Conservation (phyloP, 2,888 invertebrate genomes). For the Drosophila kuntzei region DNA sequence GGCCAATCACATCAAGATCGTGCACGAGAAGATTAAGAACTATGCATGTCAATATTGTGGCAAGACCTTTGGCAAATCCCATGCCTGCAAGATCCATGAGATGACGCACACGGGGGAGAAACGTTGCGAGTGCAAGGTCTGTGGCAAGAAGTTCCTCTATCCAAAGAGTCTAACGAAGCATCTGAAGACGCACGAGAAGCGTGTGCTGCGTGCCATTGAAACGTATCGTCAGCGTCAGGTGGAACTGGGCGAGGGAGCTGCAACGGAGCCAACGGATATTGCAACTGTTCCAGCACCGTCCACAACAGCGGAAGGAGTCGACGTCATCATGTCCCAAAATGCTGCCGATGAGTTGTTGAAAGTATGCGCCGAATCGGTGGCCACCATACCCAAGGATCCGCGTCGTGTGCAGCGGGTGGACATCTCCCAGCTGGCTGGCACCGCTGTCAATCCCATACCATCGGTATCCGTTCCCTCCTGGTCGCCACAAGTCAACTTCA, state of each 20-base stretch:
- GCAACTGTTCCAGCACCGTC: constrained; percentile 6
- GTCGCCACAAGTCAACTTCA: constrained; percentile 84
- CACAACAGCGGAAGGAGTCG: constrained; percentile 24
- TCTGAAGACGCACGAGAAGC: constrained; percentile 82
- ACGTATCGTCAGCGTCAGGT: constrained; percentile 82
- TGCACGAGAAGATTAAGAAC: constrained; percentile 83
- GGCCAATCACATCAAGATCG: constrained; percentile 82
- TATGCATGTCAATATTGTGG: constrained; percentile 83
- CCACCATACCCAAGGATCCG: constrained; percentile 82
- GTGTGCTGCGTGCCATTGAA: constrained; percentile 82
- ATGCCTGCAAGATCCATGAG: constrained; percentile 83
- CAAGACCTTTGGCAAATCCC: constrained; percentile 83
- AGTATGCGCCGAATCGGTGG: constrained; percentile 82
- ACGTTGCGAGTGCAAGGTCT: constrained; percentile 82
- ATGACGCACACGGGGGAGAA: constrained; percentile 84
- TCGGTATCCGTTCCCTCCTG: constrained; percentile 82
- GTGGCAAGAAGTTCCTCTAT: constrained; percentile 82
- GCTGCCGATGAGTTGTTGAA: constrained; percentile 83
- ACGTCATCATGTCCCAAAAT: constrained; percentile 66
- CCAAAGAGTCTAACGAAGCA: constrained; percentile 83
- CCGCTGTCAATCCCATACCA: constrained; percentile 82
- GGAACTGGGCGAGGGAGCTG: constrained; percentile 68
- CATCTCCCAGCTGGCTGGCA: constrained; percentile 80
- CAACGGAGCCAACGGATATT: constrained; percentile 39
- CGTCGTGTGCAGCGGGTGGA: constrained; percentile 82